Evolutionary conservation across 92 coral and sea anemone genomes (phyloP).

Genomic region (Epizoanthus scotinus): DNA sequence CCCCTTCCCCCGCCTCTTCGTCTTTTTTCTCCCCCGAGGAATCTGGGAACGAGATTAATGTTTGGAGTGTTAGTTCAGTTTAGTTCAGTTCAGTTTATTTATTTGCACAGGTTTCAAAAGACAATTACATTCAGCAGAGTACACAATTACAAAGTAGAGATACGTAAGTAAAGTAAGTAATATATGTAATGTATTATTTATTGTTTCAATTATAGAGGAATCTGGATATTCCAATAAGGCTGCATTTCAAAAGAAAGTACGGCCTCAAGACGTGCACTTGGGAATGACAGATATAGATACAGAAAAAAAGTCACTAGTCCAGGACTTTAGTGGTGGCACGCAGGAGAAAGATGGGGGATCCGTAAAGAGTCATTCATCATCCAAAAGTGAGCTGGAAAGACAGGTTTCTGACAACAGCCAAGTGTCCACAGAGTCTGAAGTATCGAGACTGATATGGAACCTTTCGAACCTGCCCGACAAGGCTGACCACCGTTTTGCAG

Average conservation of each 20-base stretch:
- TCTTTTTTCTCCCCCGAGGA: no score
- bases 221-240: background rate
- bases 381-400: constrained; percentile 5
- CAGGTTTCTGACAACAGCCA: constrained; percentile 42
- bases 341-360: background rate
- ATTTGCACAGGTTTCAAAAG: no score
- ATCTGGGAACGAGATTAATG: no score
- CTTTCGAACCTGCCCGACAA: constrained; percentile 65
- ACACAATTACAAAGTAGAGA: no score
- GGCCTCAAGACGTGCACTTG: background rate
- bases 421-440: constrained; percentile 56
- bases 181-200: background rate
- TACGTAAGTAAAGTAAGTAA: no score
- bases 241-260: background rate
- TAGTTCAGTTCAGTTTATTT: no score
- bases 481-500: constrained; percentile 61
- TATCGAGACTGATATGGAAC: constrained; percentile 63
- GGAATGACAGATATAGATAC: background rate
- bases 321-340: background rate
- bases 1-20: no score
- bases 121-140: no score
- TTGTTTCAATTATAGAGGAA: constrained; percentile 3
- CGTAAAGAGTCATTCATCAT: background rate
- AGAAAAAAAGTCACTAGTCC: background rate
- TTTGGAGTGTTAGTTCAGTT: no score